Base-by-base conservation (phyloP, 2,797 vertebrate genomes). In the Oreochromis mossambicus region DNA sequence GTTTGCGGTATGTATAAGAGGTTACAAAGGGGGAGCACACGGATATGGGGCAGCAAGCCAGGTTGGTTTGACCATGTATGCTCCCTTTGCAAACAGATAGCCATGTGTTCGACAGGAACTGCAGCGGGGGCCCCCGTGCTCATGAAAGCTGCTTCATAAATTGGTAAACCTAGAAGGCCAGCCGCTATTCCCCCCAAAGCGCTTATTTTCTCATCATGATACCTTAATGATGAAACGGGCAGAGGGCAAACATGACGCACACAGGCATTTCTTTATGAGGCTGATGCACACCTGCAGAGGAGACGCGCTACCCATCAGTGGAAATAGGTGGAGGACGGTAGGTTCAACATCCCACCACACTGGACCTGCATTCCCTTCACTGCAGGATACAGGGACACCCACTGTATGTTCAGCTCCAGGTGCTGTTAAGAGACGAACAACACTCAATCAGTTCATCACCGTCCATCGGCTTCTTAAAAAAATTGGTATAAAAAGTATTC, bases 111-210 rank as follows among this genome's bases (percentile, higher is more conserved):
- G 5, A 83, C 90, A 91, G 93, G 87, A 90, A 82, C 84, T 80
- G 86, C 80, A 77, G 81, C 76, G 2, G 84, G 88, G 87, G 86
- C 85, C 87, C 85, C 89, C 81, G 73, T 13, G 11, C 79, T 91
- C 94, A 95, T 96, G 92, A 96, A 96, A 95, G 95, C 95, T 89
- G 92, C 92, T 95, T 96, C 94, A 95, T 95, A 94, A 94, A 91
- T 91, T 75, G 92, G 94, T 94, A 96, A 97, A 94, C 90, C 89
- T 91, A 95, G 95, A 95, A 91, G 95, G 56, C 87, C 7, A 36
- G 58, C 86, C 54, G 41, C 85, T 87, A 68, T 84, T 77, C 81
- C 91, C 91, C 90, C 77, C 80, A 68, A 82, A 48, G 82, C 48
- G 79, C 90, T 95, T 95, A 91, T 96, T 94, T 94, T 94, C 94